These are phyloP conservation scores for Hypercompe scribonia DNA, from an alignment of 2,888 invertebrate species.

Conservation along the genomic window DNA sequence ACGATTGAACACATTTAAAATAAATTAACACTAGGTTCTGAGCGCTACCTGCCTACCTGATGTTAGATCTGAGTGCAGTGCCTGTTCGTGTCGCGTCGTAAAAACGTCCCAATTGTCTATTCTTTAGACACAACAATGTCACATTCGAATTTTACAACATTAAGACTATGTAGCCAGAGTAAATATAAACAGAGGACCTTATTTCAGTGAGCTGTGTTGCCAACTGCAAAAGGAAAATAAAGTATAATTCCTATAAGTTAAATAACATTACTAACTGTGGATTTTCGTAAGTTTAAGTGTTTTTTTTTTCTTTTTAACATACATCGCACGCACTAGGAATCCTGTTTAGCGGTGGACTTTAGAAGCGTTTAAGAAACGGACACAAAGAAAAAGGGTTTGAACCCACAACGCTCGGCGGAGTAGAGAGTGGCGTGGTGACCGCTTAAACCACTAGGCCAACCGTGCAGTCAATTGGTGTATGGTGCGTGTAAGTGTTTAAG, in stretches of 20 bases:
- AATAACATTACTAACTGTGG: neutral
- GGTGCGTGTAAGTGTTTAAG: too few species aligned
- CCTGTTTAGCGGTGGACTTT: too few species aligned
- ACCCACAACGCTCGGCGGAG: too few species aligned
- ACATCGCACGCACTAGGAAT: too few species aligned
- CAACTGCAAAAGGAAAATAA: neutral
- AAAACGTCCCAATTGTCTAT: constrained; percentile 17
- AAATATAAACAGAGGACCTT: neutral
- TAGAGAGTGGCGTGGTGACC: too few species aligned
- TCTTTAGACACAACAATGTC: constrained; percentile 23
- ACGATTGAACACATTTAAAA: too few species aligned
- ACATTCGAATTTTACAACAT: constrained; percentile 4
- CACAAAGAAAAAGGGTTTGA: too few species aligned
- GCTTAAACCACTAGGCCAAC: too few species aligned
- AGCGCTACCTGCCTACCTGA: neutral
- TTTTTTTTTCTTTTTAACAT: too few species aligned
- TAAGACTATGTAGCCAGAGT: neutral
- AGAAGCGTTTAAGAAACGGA: too few species aligned
- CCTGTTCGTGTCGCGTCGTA: constrained; percentile 12
- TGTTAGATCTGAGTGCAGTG: neutral
- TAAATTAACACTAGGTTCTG: neutral
- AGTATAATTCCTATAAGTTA: neutral
- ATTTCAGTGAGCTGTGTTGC: neutral
- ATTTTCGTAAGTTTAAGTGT: too few species aligned
- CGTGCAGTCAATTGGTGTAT: too few species aligned